A percentile compares a stretch with the other conserved stretches of the same genome.
Evolutionary conservation across 2,888 invertebrate genomes (phyloP).

Genomic region (Sepiola atlantica): DNA sequence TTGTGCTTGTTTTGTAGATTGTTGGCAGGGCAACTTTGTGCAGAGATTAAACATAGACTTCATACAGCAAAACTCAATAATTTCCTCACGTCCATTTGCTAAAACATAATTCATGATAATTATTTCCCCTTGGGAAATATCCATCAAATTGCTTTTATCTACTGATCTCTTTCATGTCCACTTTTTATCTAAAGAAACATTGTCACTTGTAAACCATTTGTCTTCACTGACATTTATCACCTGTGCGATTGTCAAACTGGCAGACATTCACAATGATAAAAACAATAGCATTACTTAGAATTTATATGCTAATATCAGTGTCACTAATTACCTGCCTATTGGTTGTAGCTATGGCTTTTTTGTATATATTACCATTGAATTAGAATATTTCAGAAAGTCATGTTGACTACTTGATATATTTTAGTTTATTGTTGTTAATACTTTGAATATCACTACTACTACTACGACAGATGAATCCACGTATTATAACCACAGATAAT

Average conservation of each 20-base stretch:
- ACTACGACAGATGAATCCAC: no score
- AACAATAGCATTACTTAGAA: no score
- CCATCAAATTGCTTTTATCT: background rate
- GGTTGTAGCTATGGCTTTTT: no score
- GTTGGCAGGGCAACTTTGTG: background rate
- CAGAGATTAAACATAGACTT: background rate
- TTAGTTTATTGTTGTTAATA: no score
- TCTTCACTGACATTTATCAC: background rate
- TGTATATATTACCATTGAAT: background rate
- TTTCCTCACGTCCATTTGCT: background rate
- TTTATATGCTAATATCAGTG: no score
- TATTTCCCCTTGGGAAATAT: background rate
- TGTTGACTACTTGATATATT: no score
- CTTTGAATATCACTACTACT: no score
- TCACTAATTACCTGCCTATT: no score
- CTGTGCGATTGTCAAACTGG: no score
- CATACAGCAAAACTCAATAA: background rate
- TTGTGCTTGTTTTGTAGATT: background rate
- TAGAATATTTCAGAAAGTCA: no score
- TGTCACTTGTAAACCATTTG: background rate
- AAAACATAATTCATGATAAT: background rate
- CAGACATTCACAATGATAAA: no score
- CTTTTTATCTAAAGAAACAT: background rate
- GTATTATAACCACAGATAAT: no score
- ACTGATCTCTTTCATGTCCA: background rate